phyloP scores from a whole-genome alignment of 1,140 invertebrate genomes.

The Meloidogyne chitwoodi region DNA sequence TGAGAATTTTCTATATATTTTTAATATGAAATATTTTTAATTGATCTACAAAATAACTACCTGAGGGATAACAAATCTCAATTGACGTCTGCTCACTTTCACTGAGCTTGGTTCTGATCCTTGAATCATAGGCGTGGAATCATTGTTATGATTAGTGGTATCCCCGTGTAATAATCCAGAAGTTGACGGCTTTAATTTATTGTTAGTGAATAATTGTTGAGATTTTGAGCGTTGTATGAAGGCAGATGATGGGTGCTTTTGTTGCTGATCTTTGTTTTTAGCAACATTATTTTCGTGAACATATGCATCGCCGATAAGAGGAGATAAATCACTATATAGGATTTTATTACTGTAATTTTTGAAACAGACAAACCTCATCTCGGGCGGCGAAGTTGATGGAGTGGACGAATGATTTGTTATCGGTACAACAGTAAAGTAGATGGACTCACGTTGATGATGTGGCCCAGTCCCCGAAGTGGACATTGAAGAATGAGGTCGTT shows the following conservation, averaged over 20 bases:
- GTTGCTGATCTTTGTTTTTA: not conserved
- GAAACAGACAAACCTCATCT: not conserved
- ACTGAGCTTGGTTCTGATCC: conserved; percentile 10
- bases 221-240: not conserved
- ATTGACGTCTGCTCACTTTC: not conserved
- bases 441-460: conserved; percentile 9
- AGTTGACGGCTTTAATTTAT: not conserved
- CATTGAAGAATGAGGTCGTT: not conserved
- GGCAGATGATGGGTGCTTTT: not conserved
- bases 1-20: too few relatives aligned
- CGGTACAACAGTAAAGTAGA: conserved; percentile 12
- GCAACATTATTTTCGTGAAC: not conserved
- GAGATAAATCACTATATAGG: not conserved
- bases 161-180: not conserved
- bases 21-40: too few relatives aligned
- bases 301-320: not conserved
- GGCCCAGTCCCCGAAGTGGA: not conserved
- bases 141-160: not conserved
- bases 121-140: not conserved
- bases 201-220: not conserved
- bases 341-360: not conserved
- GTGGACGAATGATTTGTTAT: not conserved
- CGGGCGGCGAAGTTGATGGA: not conserved
- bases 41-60: conserved; percentile 14
- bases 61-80: conserved; percentile 34